A percentile compares a stretch with the other conserved stretches of the same genome.
Conservation (phyloP, 2,797 vertebrate species). For the Forpus xanthops region DNA sequence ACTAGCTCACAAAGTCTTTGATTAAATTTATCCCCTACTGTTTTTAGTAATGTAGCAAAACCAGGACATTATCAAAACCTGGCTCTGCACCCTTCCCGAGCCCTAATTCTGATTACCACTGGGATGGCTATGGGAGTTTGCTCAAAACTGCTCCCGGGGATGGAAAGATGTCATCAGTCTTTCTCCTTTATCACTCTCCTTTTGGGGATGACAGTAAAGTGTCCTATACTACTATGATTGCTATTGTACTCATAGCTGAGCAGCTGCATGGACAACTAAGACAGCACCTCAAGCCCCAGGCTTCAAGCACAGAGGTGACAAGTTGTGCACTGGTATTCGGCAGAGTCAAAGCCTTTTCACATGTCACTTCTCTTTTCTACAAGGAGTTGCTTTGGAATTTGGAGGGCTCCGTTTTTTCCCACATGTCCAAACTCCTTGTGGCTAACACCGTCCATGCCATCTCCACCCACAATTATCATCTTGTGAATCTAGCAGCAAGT, state of each 20-base stretch:
- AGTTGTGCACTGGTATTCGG: not conserved
- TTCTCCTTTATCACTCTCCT: not conserved
- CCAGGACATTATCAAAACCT: not conserved
- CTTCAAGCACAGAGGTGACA: not conserved
- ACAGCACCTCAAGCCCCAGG: not conserved
- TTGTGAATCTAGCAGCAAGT: not conserved
- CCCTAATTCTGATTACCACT: not conserved
- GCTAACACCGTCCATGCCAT: not conserved
- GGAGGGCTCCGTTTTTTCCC: not conserved
- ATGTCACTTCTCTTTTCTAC: not conserved
- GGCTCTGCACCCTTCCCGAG: not conserved
- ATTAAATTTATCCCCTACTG: not conserved
- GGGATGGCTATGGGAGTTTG: not conserved
- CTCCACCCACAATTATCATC: not conserved
- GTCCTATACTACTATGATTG: rapidly evolving
- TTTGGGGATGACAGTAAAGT: not conserved
- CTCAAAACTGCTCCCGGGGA: not conserved
- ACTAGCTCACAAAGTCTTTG: not conserved
- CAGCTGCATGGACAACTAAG: not conserved
- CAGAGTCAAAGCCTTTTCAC: not conserved
- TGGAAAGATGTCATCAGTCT: not conserved
- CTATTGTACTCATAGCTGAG: not conserved
- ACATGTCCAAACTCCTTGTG: not conserved
- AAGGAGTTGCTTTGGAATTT: not conserved
- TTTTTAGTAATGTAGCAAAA: not conserved